Base-by-base conservation (phyloP, 1,140 invertebrate genomes). In the Lutraria rhynchaena region DNA sequence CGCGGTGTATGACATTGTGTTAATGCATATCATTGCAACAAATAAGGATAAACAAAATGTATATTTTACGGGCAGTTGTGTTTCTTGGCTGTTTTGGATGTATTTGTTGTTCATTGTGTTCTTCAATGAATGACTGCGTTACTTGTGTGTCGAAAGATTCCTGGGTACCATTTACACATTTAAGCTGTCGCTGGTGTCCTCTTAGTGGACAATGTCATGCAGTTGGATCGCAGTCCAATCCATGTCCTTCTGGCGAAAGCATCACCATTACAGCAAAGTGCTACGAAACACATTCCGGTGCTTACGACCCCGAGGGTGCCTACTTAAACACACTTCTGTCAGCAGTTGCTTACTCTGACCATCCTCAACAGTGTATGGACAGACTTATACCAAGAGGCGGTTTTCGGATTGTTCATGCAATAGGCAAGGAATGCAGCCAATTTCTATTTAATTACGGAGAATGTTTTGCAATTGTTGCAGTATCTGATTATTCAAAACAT, bases 281-380 rank as follows among this genome's bases (percentile, higher is more conserved):
- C 31, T 22, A 9, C 1, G 44, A 70, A 51, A 53, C 3, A 17
- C 33, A 51, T 13, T 29, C 49, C 4, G 24, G 29, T 3, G 33
- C 29, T 2, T 73, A 57, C 58, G 33, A 57, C n/a, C 51, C 51
- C 15, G 1, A 37, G 2, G 33, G 19, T 19, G 70, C 70, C 4
- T 73, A 49, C 46, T 44, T 19, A 7, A 29, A 73, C 22, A 31
- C 33, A 41, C 55, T 73, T 3, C 27, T 57, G 35, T 73, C 70
- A 15, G 70, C 70, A 53, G 70, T 53, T 41, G 70, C 70, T 1
- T 73, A 57, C 29, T 35, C 70, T 5, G n/a, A 55, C 4, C 33
- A 73, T 33, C 70, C 70, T 15, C 4, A 44, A 24, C 1, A 2
- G 1, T 73, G 70, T 29, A 33, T 73, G n/a, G 29, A 55, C 2